Evolutionary conservation across 2,888 invertebrate species (phyloP).

Genomic region (Cerastis rubricosa): DNA sequence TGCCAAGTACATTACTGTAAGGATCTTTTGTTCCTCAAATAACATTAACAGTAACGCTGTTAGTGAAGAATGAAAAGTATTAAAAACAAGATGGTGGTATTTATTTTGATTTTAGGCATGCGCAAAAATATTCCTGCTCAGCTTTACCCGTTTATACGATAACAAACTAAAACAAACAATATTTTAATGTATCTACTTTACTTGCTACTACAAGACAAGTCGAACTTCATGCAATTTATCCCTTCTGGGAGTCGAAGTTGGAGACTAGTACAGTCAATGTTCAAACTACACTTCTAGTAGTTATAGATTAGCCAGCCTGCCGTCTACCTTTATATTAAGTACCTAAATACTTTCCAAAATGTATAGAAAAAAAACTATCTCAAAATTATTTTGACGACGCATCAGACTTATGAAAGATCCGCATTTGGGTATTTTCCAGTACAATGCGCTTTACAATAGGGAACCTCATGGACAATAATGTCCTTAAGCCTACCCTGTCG

Average conservation of each 20-base stretch:
- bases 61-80: too few relatives aligned
- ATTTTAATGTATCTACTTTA: background rate
- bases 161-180: background rate
- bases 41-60: background rate
- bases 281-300: background rate
- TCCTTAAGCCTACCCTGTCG: slow-evolving; percentile 36
- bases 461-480: slow-evolving; percentile 22
- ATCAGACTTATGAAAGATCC: slow-evolving; percentile 19
- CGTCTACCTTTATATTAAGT: too few relatives aligned
- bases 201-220: background rate
- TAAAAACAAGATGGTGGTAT: background rate
- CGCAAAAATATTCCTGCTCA: background rate
- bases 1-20: too few relatives aligned
- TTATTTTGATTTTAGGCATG: background rate
- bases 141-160: background rate
- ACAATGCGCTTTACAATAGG: slow-evolving; percentile 45
- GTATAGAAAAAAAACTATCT: background rate
- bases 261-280: background rate
- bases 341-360: background rate
- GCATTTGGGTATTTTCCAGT: slow-evolving; percentile 26
- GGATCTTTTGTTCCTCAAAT: too few relatives aligned
- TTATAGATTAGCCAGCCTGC: background rate
- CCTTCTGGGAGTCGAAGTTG: background rate
- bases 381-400: slow-evolving; percentile 1
- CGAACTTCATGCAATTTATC: background rate